phyloP scores from a whole-genome alignment of 2,888 invertebrate genomes.

The Eristalis pertinax region DNA sequence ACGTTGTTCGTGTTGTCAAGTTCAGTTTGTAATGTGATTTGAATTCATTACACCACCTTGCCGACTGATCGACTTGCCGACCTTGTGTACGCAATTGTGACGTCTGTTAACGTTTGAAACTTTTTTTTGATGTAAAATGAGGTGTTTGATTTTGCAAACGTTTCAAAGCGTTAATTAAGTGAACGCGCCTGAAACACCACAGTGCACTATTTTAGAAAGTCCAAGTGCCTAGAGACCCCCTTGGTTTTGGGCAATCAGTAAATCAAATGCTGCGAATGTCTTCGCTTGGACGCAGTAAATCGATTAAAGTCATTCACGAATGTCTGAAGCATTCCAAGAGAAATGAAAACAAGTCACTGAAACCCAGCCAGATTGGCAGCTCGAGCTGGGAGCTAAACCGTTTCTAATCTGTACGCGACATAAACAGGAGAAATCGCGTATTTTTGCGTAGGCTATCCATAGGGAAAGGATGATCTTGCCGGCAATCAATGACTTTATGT shows the following conservation, averaged over 20 bases:
- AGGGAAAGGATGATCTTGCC: constrained; percentile 1
- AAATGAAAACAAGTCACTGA: not conserved
- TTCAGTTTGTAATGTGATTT: not conserved
- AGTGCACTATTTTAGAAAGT: not conserved
- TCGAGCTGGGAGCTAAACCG: not conserved
- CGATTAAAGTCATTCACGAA: not conserved
- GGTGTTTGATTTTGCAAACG: too few species aligned
- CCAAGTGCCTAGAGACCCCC: not conserved
- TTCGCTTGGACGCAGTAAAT: not conserved
- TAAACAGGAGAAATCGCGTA: constrained; percentile 1
- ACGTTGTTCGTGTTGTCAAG: too few species aligned
- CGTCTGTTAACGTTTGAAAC: not conserved
- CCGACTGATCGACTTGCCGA: not conserved
- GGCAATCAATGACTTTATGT: constrained; percentile 19
- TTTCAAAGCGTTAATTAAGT: not conserved
- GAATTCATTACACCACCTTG: not conserved
- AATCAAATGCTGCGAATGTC: not conserved
- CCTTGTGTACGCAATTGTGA: not conserved
- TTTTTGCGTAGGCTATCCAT: constrained; percentile 17
- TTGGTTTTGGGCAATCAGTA: not conserved
- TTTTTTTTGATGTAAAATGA: too few species aligned
- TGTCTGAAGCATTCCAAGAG: not conserved
- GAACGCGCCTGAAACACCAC: not conserved
- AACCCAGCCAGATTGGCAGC: not conserved
- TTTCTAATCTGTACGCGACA: not conserved